Conservation (phyloP, 2,113 vertebrate genomes). For the Catagonus wagneri region DNA sequence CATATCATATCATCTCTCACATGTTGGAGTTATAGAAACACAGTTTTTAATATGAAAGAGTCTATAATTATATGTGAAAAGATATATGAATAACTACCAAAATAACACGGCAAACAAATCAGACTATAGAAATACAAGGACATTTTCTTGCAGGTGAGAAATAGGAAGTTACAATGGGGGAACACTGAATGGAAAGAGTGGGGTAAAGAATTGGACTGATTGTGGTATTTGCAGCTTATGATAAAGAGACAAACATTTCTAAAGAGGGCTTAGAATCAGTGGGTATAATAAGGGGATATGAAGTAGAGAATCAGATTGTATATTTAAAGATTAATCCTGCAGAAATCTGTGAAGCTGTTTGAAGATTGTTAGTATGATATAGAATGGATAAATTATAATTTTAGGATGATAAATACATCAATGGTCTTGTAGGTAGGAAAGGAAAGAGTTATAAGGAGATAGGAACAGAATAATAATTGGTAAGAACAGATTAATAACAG, state of each 20-base stretch:
- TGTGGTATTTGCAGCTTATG: background rate
- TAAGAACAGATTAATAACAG: background rate
- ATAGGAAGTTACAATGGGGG: background rate
- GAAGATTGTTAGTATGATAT: background rate
- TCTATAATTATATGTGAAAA: background rate
- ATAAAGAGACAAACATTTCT: background rate
- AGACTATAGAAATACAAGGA: background rate
- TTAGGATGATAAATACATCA: background rate
- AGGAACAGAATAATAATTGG: background rate
- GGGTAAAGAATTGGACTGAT: background rate
- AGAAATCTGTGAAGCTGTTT: background rate
- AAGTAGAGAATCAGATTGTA: background rate
- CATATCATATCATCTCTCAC: no score
- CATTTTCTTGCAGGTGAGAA: background rate
- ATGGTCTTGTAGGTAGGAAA: background rate
- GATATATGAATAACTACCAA: background rate
- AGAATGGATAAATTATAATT: background rate
- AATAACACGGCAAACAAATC: background rate
- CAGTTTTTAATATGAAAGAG: background rate
- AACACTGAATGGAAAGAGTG: background rate
- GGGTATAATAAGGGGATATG: background rate
- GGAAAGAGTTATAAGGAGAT: rapidly evolving
- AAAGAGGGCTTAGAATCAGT: background rate
- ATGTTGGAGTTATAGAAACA: background rate
- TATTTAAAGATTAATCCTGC: background rate